Base-by-base conservation (phyloP, 35 echinoderm and acorn worm species). In the Lytechinus variegatus region DNA sequence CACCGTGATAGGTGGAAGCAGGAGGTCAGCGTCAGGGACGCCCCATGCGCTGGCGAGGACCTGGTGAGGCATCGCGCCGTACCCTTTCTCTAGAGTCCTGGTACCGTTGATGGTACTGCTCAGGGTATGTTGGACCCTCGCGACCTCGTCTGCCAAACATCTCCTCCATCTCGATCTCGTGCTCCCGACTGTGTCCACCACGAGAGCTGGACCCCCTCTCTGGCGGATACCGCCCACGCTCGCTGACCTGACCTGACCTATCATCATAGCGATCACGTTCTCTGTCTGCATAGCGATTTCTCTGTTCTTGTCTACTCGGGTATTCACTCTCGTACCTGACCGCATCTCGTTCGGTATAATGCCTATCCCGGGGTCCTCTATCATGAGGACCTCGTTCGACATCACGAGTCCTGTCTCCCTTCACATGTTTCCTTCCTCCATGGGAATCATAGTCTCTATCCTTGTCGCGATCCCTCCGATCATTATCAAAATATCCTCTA, bases 381-480 rank as follows among this genome's bases (percentile, higher is more conserved):
- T 95, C 97, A 95, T 97, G 91, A 53, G 94, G 95, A 54, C 96
- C 97, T 91, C 98, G 94, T 86, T 99, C 98, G 21, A 94, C 79
- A 91, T 99, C 98, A 97, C 96, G 98, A 99, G 98, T 99, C 97
- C 98, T 97, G 86, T 99, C 98, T 92, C 94, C 95, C 89, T 96
- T 95, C 91, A 95, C 95, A 94, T 96, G 96, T 89, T 97, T 95
- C 54, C 96, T 96, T 9, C 96, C 97, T 44, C 94, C 96, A 57
- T 96, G 97, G 66, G 94, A 91, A 95, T 99, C 98, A 94, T 99
- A 97, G 66, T 99, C 97, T 88, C 97, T 95, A 95, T 97, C 97
- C 44, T 89, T 61, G 27, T 94, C 94, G 19, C 95, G 52, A 87
- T 96, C 96, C 55, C 95, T 88, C 61, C 97, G 58, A 11, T 97